Conservation (phyloP, 2,888 invertebrate genomes). For the Lymantria monacha region DNA sequence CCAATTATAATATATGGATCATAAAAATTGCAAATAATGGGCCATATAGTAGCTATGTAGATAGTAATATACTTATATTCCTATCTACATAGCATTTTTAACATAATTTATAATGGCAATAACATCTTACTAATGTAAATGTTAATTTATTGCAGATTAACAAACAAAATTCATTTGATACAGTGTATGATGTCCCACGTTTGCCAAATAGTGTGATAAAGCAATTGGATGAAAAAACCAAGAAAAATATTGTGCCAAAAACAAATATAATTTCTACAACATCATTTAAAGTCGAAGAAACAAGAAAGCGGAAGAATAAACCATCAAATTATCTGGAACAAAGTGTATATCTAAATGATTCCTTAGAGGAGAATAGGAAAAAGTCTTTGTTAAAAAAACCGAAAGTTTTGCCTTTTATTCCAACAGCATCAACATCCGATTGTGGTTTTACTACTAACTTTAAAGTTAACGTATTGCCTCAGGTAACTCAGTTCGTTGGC, state of each 20-base stretch:
- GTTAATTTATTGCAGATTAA: conserved; percentile 39
- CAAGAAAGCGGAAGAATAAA: conserved; percentile 52
- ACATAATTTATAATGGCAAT: background rate
- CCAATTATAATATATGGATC: no score
- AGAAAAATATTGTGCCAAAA: conserved; percentile 30
- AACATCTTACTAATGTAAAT: background rate
- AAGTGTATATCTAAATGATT: conserved; percentile 63
- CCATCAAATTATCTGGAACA: conserved; percentile 72
- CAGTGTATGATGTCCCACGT: conserved; percentile 54
- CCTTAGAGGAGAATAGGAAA: conserved; percentile 36
- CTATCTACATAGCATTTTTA: background rate
- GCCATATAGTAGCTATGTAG: no score
- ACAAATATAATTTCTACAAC: conserved; percentile 54
- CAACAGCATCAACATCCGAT: conserved; percentile 62
- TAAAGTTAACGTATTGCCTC: conserved; percentile 59
- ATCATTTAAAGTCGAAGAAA: conserved; percentile 59
- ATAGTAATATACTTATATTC: no score
- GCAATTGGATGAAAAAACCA: conserved; percentile 56
- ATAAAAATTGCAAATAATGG: no score
- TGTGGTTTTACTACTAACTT: conserved; percentile 70
- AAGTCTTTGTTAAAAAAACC: conserved; percentile 49
- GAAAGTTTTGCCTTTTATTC: conserved; percentile 65
- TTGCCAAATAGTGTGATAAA: conserved; percentile 56
- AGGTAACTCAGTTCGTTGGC: conserved; percentile 59
- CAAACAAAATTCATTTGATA: conserved; percentile 53